Evolutionary conservation across 1,140 invertebrate species (phyloP).

Genomic region (Drosophila fuyamai): DNA sequence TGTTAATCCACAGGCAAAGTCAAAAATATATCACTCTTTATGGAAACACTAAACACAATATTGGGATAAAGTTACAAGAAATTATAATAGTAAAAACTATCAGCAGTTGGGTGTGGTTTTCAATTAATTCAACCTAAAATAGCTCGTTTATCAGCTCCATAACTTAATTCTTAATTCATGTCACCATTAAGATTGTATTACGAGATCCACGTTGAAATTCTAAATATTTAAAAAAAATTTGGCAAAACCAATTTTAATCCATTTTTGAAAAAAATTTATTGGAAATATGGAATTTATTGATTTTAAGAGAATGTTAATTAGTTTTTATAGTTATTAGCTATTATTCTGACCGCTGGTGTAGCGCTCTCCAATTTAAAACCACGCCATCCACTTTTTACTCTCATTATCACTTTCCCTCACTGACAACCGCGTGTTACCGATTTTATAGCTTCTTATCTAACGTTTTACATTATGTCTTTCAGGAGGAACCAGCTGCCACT

Average conservation of each 20-base stretch:
- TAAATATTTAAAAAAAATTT: too few relatives aligned
- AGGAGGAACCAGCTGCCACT: slow-evolving; percentile 48
- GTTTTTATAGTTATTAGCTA: not conserved
- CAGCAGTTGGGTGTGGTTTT: not conserved
- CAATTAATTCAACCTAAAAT: too few relatives aligned
- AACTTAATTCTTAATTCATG: too few relatives aligned
- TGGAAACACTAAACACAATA: not conserved
- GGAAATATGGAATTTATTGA: too few relatives aligned
- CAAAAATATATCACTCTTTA: not conserved
- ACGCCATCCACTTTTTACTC: slow-evolving; percentile 6
- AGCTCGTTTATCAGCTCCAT: too few relatives aligned
- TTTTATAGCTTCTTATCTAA: slow-evolving; percentile 53
- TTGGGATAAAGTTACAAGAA: not conserved
- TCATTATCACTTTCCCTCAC: slow-evolving; percentile 14
- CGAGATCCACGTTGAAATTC: too few relatives aligned
- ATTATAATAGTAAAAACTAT: not conserved
- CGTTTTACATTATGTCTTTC: slow-evolving; percentile 21
- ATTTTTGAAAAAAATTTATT: too few relatives aligned
- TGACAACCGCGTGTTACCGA: slow-evolving; percentile 56
- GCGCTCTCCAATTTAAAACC: slow-evolving; percentile 8
- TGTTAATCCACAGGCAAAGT: not conserved
- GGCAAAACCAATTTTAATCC: too few relatives aligned
- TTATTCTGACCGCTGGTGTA: not conserved
- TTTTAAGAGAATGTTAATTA: too few relatives aligned
- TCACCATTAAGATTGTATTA: too few relatives aligned